Conservation (phyloP, 2,888 invertebrate species). For the Mythimna pallens region DNA sequence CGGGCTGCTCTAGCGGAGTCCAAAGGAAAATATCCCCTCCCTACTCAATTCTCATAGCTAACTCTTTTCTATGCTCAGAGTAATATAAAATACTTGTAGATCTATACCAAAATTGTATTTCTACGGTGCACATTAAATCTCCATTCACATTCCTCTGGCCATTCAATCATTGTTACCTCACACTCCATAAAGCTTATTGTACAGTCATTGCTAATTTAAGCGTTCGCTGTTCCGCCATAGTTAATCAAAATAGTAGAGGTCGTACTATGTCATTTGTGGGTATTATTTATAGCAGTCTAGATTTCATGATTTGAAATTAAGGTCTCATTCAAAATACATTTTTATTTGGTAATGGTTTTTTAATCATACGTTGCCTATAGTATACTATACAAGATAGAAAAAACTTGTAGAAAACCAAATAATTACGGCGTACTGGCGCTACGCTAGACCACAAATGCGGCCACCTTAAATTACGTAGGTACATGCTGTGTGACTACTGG, state of each 20-base stretch:
- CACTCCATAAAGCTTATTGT: constrained; percentile 24
- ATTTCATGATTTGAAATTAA: constrained; percentile 30
- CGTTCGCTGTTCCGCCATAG: constrained; percentile 31
- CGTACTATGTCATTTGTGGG: constrained; percentile 22
- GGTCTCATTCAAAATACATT: constrained; percentile 28
- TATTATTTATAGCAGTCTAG: constrained; percentile 38
- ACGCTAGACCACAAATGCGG: neutral
- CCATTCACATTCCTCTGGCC: constrained; percentile 20
- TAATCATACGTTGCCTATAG: too few species aligned
- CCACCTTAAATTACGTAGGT: neutral
- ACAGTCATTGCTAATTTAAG: constrained; percentile 55
- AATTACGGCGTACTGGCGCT: neutral
- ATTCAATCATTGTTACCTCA: constrained; percentile 46
- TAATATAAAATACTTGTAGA: neutral
- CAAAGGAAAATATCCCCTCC: too few species aligned
- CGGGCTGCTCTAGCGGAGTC: too few species aligned
- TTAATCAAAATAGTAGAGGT: constrained; percentile 48
- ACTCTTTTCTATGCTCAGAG: neutral
- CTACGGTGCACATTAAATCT: neutral
- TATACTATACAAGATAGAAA: too few species aligned
- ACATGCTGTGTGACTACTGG: too few species aligned
- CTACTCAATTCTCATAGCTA: neutral
- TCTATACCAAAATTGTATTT: neutral
- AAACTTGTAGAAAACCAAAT: too few species aligned
- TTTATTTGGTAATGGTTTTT: neutral